Evolutionary conservation across 2,888 invertebrate species (phyloP).

Genomic region (Mythimna impura): DNA sequence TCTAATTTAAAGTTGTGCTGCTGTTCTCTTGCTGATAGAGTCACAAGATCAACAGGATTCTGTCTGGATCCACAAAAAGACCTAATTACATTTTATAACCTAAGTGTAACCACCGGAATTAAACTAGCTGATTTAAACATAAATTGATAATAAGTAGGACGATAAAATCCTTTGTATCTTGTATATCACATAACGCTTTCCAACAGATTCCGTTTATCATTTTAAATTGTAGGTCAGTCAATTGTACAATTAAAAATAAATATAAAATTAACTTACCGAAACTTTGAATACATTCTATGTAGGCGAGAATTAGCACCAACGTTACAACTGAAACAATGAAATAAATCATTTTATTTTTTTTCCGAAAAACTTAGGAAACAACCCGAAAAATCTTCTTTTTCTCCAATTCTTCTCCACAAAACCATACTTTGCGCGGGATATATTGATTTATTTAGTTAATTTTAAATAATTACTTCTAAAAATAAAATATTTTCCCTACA

Average conservation of each 20-base stretch:
- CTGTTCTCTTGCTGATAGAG: no score
- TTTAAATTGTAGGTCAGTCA: background rate
- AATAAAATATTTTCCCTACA: constrained; percentile 26
- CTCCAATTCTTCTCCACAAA: background rate
- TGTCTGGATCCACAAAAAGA: no score
- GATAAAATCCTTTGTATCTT: background rate
- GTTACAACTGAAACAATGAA: constrained; percentile 80
- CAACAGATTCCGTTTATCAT: background rate
- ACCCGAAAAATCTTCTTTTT: rapidly evolving
- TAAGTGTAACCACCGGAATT: no score
- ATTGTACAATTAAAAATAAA: background rate
- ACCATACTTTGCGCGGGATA: background rate
- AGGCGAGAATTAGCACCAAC: constrained; percentile 82
- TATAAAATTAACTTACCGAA: constrained; percentile 81
- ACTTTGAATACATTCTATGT: constrained; percentile 76
- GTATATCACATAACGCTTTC: background rate
- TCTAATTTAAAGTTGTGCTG: no score
- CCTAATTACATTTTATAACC: no score
- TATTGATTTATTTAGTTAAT: background rate
- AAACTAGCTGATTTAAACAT: background rate
- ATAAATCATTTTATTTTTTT: background rate
- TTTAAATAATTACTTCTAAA: background rate
- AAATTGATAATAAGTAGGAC: background rate
- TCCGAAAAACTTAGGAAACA: constrained; percentile 55
- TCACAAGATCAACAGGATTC: no score